These are phyloP conservation scores for Orthosia gothica DNA, from an alignment of 2,888 invertebrate genomes.

Conservation along the genomic window DNA sequence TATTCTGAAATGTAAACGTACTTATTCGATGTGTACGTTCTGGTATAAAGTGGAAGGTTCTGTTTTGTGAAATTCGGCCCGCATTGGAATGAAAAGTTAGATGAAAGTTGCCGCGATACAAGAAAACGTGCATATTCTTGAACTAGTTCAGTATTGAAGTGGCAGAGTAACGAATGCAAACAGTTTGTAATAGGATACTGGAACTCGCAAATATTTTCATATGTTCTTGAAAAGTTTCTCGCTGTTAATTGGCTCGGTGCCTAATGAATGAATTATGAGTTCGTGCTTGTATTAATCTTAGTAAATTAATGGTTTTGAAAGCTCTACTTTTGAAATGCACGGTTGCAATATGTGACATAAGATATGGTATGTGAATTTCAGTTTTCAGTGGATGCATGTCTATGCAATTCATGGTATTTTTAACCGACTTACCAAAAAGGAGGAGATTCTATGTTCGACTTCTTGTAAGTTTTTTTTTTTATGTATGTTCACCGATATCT, in stretches of 20 bases:
- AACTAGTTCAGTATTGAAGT: constrained; percentile 64
- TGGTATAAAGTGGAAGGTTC: constrained; percentile 58
- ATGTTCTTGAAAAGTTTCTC: constrained; percentile 37
- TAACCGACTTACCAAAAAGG: too few relatives aligned
- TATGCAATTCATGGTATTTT: neutral
- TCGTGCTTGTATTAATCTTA: constrained; percentile 27
- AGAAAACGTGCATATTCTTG: constrained; percentile 67
- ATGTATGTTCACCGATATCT: too few relatives aligned
- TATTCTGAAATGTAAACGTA: constrained; percentile 55
- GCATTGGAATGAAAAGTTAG: constrained; percentile 70
- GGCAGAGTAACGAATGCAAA: constrained; percentile 57
- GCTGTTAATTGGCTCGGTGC: constrained; percentile 30
- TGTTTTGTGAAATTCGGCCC: constrained; percentile 69
- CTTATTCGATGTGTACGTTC: constrained; percentile 52
- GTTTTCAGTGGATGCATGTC: neutral
- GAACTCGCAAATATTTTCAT: constrained; percentile 26
- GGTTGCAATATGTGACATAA: neutral
- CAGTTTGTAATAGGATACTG: constrained; percentile 43
- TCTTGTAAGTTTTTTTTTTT: too few relatives aligned
- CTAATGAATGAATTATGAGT: constrained; percentile 41
- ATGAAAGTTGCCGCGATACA: constrained; percentile 67
- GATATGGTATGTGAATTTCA: neutral
- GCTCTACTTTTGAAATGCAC: constrained; percentile 1
- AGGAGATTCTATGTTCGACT: too few relatives aligned
- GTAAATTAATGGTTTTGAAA: constrained; percentile 19